Conservation (phyloP, 2,113 vertebrate genomes). For the Xiphophorus couchianus region DNA sequence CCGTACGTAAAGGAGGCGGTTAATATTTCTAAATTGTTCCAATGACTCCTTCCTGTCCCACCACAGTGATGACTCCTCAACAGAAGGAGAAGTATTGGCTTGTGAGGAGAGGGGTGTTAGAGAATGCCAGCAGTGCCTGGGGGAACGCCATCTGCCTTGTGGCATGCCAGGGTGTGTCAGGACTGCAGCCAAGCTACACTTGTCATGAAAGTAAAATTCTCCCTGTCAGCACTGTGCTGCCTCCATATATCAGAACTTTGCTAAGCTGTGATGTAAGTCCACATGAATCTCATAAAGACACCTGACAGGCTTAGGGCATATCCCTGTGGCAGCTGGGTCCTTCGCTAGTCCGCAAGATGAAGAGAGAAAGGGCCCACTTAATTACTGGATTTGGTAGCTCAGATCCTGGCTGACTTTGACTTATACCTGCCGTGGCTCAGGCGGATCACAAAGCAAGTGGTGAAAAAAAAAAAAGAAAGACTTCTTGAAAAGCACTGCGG, state of each 20-base stretch:
- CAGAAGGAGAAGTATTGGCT: constrained; percentile 60
- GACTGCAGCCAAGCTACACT: constrained; percentile 70
- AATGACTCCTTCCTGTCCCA: constrained; percentile 49
- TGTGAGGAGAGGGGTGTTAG: constrained; percentile 48
- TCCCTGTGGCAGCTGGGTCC: constrained; percentile 29
- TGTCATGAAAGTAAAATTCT: constrained; percentile 71
- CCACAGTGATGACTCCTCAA: constrained; percentile 60
- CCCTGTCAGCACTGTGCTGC: constrained; percentile 46
- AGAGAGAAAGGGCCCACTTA: constrained; percentile 49
- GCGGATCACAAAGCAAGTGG: constrained; percentile 26
- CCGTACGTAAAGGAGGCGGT: constrained; percentile 17
- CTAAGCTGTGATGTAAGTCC: constrained; percentile 49
- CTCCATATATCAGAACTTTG: constrained; percentile 38
- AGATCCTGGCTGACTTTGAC: constrained; percentile 32
- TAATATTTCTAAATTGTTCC: constrained; percentile 53
- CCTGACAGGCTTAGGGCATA: constrained; percentile 40
- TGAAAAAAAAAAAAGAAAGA: constrained; percentile 2
- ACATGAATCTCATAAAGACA: constrained; percentile 53
- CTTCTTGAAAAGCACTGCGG: constrained; percentile 59
- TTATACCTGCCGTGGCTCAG: constrained; percentile 53
- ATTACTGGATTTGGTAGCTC: constrained; percentile 47
- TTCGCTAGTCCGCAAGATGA: constrained; percentile 29
- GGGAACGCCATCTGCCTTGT: constrained; percentile 78
- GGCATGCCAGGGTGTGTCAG: constrained; percentile 75
- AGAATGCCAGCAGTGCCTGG: constrained; percentile 48